A percentile compares a stretch with the other conserved stretches of the same genome.
These are phyloP conservation scores for Sebastes taczanowskii DNA, from an alignment of 2,797 vertebrate species.

Conservation along the genomic window DNA sequence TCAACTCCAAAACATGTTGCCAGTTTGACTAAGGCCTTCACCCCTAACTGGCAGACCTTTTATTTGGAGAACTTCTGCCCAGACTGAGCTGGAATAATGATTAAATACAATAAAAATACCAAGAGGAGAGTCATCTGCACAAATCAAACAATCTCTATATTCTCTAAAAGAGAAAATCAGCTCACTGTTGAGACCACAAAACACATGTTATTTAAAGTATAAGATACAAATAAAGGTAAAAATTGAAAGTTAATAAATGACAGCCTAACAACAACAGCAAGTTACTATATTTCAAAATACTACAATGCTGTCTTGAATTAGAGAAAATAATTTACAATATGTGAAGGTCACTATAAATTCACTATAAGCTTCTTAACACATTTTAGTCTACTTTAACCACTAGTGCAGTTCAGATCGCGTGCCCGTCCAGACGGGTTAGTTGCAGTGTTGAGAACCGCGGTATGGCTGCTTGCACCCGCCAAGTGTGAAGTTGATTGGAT, in stretches of 20 bases:
- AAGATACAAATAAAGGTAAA: background rate
- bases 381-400: background rate
- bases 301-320: background rate
- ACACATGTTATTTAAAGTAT: background rate
- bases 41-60: background rate
- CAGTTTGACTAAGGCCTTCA: background rate
- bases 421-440: too few species aligned
- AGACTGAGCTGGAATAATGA: background rate
- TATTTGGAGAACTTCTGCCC: conserved; percentile 2
- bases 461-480: too few species aligned
- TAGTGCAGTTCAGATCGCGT: too few species aligned
- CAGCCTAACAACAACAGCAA: background rate
- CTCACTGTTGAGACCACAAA: background rate
- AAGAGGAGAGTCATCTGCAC: background rate
- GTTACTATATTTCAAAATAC: background rate
- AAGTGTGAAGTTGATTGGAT: too few species aligned
- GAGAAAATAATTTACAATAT: too few species aligned
- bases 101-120: conserved; percentile 21
- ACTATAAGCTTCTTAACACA: too few species aligned
- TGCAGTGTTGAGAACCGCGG: too few species aligned
- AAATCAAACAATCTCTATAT: background rate
- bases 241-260: background rate
- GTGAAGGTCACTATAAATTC: too few species aligned
- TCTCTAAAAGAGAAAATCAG: background rate
- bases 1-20: background rate